Evolutionary conservation across 2,888 invertebrate species (phyloP).

Genomic region (Drosophila cyrtoloma): DNA sequence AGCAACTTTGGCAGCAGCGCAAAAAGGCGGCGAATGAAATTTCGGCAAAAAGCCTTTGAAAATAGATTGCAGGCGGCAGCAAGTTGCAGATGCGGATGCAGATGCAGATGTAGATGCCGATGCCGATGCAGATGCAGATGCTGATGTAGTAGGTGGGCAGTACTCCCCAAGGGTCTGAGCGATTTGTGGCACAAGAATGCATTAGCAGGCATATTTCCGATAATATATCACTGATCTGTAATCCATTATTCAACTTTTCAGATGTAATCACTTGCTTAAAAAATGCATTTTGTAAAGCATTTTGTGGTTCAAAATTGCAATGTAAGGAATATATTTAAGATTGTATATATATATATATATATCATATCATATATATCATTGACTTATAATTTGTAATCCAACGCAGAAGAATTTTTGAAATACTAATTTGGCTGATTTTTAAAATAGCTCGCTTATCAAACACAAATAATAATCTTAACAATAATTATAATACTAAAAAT

Average conservation of each 20-base stretch:
- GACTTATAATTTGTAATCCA: background rate
- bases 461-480: background rate
- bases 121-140: background rate
- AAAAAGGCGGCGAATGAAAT: slow-evolving; percentile 72
- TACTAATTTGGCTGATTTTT: too few relatives aligned
- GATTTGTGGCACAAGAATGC: background rate
- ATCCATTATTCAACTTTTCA: background rate
- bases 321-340: background rate
- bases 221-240: background rate
- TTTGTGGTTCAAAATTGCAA: background rate
- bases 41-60: slow-evolving; percentile 58
- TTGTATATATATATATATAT: background rate
- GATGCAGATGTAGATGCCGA: background rate
- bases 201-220: background rate
- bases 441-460: too few relatives aligned
- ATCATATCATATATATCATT: background rate
- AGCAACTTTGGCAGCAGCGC: slow-evolving; percentile 44
- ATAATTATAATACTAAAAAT: background rate
- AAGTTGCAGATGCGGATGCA: slow-evolving; percentile 3
- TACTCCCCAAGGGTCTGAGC: background rate
- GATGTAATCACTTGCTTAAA: background rate
- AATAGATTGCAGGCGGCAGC: slow-evolving; percentile 14
- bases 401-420: too few relatives aligned
- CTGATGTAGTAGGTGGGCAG: background rate
- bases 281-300: background rate